Conservation (phyloP, 2,113 vertebrate species). For the Proteles cristata region DNA sequence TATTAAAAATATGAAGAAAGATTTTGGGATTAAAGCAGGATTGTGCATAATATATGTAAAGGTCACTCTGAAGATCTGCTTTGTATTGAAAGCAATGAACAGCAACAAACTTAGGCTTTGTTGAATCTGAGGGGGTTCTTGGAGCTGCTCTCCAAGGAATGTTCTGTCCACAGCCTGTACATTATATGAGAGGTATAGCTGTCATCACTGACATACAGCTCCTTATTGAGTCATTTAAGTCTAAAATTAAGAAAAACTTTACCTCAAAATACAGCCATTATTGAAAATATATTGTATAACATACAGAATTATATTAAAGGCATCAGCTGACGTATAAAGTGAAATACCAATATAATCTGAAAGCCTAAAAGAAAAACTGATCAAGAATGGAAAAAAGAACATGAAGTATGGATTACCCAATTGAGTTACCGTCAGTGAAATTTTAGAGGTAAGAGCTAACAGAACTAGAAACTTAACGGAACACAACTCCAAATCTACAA, state of each 20-base stretch:
- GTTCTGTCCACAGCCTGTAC: constrained; percentile 42
- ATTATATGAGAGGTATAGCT: constrained; percentile 45
- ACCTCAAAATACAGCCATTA: constrained; percentile 48
- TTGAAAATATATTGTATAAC: constrained; percentile 4
- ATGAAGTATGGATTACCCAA: constrained; percentile 1
- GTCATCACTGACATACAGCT: constrained; percentile 58
- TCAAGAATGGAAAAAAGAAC: constrained; percentile 44
- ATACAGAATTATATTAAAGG: not conserved
- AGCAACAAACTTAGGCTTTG: constrained; percentile 71
- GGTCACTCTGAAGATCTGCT: constrained; percentile 61
- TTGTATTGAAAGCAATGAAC: constrained; percentile 65
- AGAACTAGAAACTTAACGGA: constrained; percentile 46
- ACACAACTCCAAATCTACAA: constrained; percentile 16
- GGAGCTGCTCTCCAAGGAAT: constrained; percentile 63
- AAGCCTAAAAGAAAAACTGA: constrained; percentile 61
- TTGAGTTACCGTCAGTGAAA: not conserved
- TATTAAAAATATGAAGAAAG: constrained; percentile 50
- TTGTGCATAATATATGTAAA: not conserved
- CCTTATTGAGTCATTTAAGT: constrained; percentile 60
- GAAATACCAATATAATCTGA: constrained; percentile 40
- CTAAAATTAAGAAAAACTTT: constrained; percentile 61
- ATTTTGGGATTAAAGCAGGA: constrained; percentile 36
- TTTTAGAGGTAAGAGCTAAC: constrained; percentile 49
- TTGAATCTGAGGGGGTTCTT: constrained; percentile 66
- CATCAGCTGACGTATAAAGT: not conserved